Evolutionary conservation across 1,140 invertebrate genomes (phyloP), one percentile per base, ranked within the genome.

Genomic region (Triops cancriformis): DNA sequence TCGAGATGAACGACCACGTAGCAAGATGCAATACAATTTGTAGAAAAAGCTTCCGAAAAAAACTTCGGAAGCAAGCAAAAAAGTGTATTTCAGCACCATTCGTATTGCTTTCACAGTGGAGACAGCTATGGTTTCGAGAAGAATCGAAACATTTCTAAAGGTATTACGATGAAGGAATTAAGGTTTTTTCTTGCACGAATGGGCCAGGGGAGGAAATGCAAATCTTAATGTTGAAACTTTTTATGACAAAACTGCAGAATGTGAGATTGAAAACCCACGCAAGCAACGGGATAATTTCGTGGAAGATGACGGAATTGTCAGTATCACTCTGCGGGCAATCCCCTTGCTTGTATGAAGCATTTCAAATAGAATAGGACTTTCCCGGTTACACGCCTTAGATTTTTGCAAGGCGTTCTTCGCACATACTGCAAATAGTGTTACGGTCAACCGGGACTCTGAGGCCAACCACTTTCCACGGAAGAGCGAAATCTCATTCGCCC

Each of bases 371-470:
- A 23, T 64, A n/a, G 51, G 51, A 64, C 23, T 64, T 64, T 64
- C 51, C 51, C 14, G 23, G n/a, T 23, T 64, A 64, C 23, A 11
- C 23, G 0, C 51, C 7, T 64, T 64, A 23, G 14, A 23, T 64
- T 11, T 9, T 11, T 9, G 51, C 0, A 64, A 64, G 14, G 18
- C 18, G 43, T 45, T 45, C 3, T 64, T 64, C 18, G 31, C 7
- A 23, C 51, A 7, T 45, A 64, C 23, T 64, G 10, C 51, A 23
- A 64, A 18, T 10, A 64, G 51, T 64, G n/a, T 64, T 64, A 64
- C 51, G 51, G 51, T 64, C 51, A 64, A 64, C 51, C 51, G 51
- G 51, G 51, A 64, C 51, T 64, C 51, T 23, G 51, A 64, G 51
- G 51, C 10, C 51, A 64, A 64, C 51, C 51, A 64, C 51, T 64